These are phyloP conservation scores for Sinocyclocheilus maitianheensis DNA, from an alignment of 2,113 vertebrate genomes.

Conservation along the genomic window DNA sequence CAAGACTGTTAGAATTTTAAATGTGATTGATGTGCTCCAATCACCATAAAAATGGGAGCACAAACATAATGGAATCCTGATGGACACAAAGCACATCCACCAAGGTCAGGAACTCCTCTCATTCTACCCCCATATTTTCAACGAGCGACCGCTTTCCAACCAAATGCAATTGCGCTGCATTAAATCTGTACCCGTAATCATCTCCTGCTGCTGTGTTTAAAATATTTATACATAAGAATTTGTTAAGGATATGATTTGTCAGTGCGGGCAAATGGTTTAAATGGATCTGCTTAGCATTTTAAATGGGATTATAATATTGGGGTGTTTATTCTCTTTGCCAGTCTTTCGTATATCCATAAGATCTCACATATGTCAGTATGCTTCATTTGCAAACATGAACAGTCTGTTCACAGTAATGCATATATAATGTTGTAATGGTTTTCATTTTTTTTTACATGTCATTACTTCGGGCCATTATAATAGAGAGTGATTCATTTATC, in stretches of 20 bases:
- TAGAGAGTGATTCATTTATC: background rate
- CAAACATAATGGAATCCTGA: conserved; percentile 40
- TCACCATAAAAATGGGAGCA: conserved; percentile 38
- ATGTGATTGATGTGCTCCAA: conserved; percentile 48
- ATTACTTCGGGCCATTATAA: background rate
- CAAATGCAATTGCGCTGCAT: conserved; percentile 42
- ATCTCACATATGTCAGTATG: background rate
- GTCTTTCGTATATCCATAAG: background rate
- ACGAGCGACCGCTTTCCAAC: background rate
- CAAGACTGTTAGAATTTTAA: conserved; percentile 42
- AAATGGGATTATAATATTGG: conserved; percentile 23
- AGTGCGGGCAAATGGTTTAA: conserved; percentile 10
- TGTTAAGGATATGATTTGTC: conserved; percentile 28
- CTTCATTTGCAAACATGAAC: background rate
- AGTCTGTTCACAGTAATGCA: background rate
- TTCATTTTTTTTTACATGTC: background rate
- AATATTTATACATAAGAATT: conserved; percentile 33
- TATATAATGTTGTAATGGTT: background rate
- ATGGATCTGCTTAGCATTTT: conserved; percentile 29
- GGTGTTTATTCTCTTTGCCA: conserved; percentile 4
- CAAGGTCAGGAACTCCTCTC: conserved; percentile 54
- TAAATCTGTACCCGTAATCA: conserved; percentile 41
- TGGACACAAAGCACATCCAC: conserved; percentile 36
- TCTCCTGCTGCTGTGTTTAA: conserved; percentile 19
- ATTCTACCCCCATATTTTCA: background rate